Base-by-base conservation (phyloP, 2,797 vertebrate species). In the Columba guinea region DNA sequence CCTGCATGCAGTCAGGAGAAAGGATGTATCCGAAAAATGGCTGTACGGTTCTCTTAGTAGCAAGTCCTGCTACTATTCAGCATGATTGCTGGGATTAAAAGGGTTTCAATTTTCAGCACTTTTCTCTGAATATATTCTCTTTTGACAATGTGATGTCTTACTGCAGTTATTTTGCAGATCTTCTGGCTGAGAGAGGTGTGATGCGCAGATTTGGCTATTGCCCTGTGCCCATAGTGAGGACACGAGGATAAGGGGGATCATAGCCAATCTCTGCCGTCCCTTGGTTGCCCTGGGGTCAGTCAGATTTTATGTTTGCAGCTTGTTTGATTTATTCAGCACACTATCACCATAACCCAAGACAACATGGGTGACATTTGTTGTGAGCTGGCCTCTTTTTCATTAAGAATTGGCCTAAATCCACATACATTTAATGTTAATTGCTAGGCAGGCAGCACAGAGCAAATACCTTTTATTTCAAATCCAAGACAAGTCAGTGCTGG, bases 391-490 rank as follows among this genome's bases (percentile, higher is more conserved):
- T 63, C 60, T 89, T 87, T 94, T 96, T 93, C 95, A 95, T 87
- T 96, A 97, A 94, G 94, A 87, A 80, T 92, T 95, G 95, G 90
- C 91, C 88, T 84, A 90, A 96, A 87, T 96, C 95, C 94, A 96
- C 81, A 63, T 91, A 87, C 60, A 74, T 94, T 93, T 95, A 94
- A 82, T 59, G 84, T 91, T 95, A 95, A 96, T 94, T 95, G 90
- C 84, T 82, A 96, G 71, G 94, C 91, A 95, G 78, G 77, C 87
- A 93, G 88, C 74, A 92, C 34, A 89, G 90, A 88, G 93, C 84
- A 96, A 96, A 95, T 95, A 95, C 93, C 88, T 97, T 95, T 95
- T 97, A 95, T 94, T 97, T 95, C 95, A 96, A 95, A 95, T 94
- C 91, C 94, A 97, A 96, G 94, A 95, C 90, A 93, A 96, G 94